Percentiles rank a stretch among this genome's conserved stretches.
These are phyloP conservation scores for Pangasianodon hypophthalmus DNA, from an alignment of 2,113 vertebrate species.

Conservation along the genomic window DNA sequence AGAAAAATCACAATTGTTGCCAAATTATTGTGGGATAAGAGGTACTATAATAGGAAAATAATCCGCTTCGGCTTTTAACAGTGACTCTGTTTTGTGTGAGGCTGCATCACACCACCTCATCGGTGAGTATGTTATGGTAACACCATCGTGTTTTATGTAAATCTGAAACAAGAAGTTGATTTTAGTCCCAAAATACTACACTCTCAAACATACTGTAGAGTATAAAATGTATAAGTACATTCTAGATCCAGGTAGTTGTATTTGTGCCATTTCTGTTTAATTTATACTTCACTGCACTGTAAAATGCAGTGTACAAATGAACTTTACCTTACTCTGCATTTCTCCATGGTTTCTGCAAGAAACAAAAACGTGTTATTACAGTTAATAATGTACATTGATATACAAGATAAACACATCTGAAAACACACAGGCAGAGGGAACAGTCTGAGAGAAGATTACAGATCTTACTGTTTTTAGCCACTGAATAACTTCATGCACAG, in stretches of 20 bases:
- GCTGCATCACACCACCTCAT: background rate
- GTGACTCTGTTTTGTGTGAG: background rate
- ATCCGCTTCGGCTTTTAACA: no score
- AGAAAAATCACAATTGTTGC: no score
- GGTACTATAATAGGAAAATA: background rate
- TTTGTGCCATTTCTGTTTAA: no score
- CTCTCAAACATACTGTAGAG: no score
- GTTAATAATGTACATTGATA: background rate
- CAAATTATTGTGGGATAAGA: background rate
- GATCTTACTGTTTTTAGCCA: background rate
- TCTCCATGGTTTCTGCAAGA: background rate
- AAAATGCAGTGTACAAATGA: background rate
- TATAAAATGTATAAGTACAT: no score
- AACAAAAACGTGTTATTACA: background rate
- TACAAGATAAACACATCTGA: background rate
- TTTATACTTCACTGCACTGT: no score
- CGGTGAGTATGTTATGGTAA: background rate
- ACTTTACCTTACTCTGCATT: background rate
- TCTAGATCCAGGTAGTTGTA: background rate
- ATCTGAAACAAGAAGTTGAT: no score
- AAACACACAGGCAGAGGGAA: background rate
- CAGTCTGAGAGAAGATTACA: background rate
- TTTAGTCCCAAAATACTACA: no score
- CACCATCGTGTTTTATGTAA: no score
- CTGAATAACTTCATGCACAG: background rate